A percentile compares a stretch with the other conserved stretches of the same genome.
Conservation (phyloP, 2,797 vertebrate species). For the Allobates femoralis region DNA sequence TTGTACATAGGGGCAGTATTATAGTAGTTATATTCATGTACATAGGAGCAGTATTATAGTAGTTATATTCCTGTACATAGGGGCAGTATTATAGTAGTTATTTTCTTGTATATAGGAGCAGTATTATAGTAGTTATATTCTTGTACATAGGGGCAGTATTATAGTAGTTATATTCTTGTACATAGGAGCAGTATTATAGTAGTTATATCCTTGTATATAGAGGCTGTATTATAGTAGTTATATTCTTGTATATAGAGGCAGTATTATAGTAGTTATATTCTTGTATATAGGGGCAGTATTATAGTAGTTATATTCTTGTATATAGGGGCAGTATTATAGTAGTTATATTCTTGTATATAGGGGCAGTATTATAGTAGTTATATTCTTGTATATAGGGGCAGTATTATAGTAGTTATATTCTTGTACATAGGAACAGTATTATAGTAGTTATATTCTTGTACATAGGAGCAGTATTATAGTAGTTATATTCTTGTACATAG, state of each 20-base stretch:
- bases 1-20: too few relatives aligned
- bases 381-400: background rate
- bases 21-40: background rate
- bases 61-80: constrained; percentile 17
- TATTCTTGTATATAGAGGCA: too few relatives aligned
- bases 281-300: background rate
- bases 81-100: too few relatives aligned
- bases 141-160: too few relatives aligned
- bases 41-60: background rate
- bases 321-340: background rate
- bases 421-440: background rate
- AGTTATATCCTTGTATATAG: too few relatives aligned
- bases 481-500: too few relatives aligned
- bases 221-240: too few relatives aligned
- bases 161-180: too few relatives aligned
- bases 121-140: too few relatives aligned
- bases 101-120: too few relatives aligned
- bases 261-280: constrained; percentile 4
- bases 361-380: background rate
- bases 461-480: too few relatives aligned
- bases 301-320: background rate
- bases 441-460: background rate
- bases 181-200: too few relatives aligned
- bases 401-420: background rate
- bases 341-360: background rate